Evolutionary conservation across 2,113 vertebrate species (phyloP).

Genomic region (Erinaceus europaeus): DNA sequence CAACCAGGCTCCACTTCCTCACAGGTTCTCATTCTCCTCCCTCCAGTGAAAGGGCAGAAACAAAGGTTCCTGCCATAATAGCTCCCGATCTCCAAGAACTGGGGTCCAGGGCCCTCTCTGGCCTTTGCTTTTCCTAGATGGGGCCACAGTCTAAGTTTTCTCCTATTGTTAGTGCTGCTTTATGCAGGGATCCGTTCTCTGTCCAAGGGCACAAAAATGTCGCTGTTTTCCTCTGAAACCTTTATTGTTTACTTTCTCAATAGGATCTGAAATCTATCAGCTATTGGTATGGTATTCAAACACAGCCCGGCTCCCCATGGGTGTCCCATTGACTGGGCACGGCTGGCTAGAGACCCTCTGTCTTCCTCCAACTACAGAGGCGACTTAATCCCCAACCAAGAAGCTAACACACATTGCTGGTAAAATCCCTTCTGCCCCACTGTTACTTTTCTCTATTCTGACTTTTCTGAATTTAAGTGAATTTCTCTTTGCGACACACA

Average conservation of each 20-base stretch:
- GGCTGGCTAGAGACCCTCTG: rapidly evolving
- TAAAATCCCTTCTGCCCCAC: neutral
- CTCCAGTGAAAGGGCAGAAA: no score
- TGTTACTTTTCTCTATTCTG: neutral
- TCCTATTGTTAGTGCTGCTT: neutral
- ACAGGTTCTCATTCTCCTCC: no score
- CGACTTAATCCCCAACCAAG: neutral
- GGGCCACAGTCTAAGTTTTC: neutral
- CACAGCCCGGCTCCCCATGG: neutral
- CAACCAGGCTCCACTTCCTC: no score
- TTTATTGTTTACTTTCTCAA: neutral
- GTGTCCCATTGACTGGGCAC: rapidly evolving
- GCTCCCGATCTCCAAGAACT: no score
- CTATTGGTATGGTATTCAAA: neutral
- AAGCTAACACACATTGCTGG: neutral
- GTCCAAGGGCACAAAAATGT: neutral
- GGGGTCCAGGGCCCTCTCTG: no score
- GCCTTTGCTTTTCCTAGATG: no score
- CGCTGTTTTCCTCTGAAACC: neutral
- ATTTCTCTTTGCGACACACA: neutral
- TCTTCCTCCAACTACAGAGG: rapidly evolving
- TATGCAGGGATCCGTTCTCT: neutral
- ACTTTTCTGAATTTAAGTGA: neutral
- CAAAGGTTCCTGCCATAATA: no score
- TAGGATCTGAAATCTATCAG: constrained; percentile 1